phyloP scores from a whole-genome alignment of 2,797 vertebrate genomes.

The Hylomyscus alleni region DNA sequence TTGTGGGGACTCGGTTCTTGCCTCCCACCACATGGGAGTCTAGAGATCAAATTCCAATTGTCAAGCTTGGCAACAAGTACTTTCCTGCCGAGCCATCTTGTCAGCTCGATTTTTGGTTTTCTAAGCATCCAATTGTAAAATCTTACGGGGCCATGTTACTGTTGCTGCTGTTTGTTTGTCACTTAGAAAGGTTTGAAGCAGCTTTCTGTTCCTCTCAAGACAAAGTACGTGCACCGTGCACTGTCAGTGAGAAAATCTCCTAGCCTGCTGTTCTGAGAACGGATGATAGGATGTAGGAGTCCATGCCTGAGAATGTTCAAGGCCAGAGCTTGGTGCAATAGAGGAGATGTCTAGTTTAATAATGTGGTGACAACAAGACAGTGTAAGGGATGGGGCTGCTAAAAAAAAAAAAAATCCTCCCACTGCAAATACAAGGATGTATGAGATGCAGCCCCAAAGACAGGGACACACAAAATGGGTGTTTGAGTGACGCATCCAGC shows the following conservation, averaged over 20 bases:
- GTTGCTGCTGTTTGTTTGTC: background rate
- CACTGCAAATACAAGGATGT: background rate
- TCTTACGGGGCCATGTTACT: background rate
- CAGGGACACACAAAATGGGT: no score
- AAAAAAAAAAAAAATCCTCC: background rate
- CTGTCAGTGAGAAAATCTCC: background rate
- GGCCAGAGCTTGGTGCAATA: background rate
- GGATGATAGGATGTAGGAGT: background rate
- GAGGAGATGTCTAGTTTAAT: background rate
- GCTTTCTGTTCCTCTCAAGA: background rate
- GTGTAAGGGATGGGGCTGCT: background rate
- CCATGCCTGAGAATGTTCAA: background rate
- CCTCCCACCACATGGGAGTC: background rate
- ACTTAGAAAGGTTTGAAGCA: background rate
- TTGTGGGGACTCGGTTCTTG: background rate
- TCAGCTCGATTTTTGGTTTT: background rate
- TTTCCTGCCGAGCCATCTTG: background rate
- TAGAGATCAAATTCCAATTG: background rate
- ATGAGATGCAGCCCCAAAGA: background rate
- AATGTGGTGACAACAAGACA: background rate
- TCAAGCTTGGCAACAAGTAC: background rate
- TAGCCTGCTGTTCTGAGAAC: background rate
- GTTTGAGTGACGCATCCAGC: background rate
- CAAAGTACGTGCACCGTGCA: background rate
- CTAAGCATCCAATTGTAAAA: constrained; percentile 34